Percentiles rank a stretch among this genome's conserved stretches.
These are phyloP conservation scores for Corvus cornix DNA, from an alignment of 2,113 vertebrate species.

Conservation along the genomic window DNA sequence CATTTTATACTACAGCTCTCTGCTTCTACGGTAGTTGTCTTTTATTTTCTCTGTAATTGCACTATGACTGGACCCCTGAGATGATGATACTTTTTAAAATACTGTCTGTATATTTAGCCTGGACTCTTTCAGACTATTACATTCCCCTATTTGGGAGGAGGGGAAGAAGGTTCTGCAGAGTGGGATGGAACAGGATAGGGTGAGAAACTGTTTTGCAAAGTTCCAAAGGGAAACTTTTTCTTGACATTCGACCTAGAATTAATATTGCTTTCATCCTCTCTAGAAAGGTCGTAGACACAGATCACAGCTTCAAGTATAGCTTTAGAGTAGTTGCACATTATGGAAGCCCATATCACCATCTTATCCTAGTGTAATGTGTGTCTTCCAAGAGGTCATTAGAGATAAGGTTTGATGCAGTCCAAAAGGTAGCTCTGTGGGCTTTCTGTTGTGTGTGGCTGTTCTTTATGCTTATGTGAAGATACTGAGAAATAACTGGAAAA, in stretches of 20 bases:
- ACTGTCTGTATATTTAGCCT: neutral
- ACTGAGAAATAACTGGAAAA: neutral
- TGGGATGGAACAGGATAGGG: neutral
- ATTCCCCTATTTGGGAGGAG: neutral
- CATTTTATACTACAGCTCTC: neutral
- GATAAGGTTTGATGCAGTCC: neutral
- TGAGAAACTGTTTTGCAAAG: neutral
- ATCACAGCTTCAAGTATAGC: neutral
- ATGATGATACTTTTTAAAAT: neutral
- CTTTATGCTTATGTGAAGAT: neutral
- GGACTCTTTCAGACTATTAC: neutral
- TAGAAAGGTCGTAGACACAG: neutral
- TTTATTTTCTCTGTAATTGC: neutral
- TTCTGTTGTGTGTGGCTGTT: neutral
- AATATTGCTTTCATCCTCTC: neutral
- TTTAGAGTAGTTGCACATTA: neutral
- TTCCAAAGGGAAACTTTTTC: neutral
- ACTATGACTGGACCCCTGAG: neutral
- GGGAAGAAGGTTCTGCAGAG: neutral
- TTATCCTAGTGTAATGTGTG: neutral
- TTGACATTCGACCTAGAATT: neutral
- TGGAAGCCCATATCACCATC: rapidly evolving
- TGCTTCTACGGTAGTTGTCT: neutral
- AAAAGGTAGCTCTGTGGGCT: neutral
- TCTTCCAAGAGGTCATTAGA: neutral